Evolutionary conservation across 2,797 vertebrate species (phyloP).

Genomic region (Petrocephalus sullivani): DNA sequence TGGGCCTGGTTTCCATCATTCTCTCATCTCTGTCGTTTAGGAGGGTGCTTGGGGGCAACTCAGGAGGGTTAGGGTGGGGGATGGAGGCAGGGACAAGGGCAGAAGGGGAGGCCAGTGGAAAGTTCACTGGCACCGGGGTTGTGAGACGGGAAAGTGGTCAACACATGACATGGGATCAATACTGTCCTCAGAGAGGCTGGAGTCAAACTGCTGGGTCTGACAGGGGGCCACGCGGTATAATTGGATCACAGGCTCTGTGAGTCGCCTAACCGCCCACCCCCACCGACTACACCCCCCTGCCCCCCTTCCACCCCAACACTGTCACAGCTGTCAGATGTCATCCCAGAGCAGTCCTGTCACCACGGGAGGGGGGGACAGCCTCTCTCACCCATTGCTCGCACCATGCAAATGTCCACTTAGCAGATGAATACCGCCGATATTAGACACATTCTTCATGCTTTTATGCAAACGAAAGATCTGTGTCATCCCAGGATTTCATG

Average conservation of each 20-base stretch:
- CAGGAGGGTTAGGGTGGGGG: slow-evolving; percentile 34
- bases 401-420: slow-evolving; percentile 99
- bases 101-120: slow-evolving; percentile 36
- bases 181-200: slow-evolving; percentile 87
- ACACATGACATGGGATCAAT: slow-evolving; percentile 99
- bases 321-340: slow-evolving; percentile 99
- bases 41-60: slow-evolving; percentile 58
- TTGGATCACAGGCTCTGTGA: slow-evolving; percentile 95
- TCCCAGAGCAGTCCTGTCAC: slow-evolving; percentile 91
- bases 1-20: neutral
- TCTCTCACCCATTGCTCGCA: slow-evolving; percentile 53
- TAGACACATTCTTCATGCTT: slow-evolving; percentile 96
- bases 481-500: slow-evolving; percentile 98
- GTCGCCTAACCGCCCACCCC: slow-evolving; percentile 72
- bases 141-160: slow-evolving; percentile 81
- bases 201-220: slow-evolving; percentile 95
- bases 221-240: slow-evolving; percentile 95
- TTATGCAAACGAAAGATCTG: slow-evolving; percentile 99
- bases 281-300: slow-evolving; percentile 70
- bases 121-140: slow-evolving; percentile 73
- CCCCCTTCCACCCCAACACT: slow-evolving; percentile 74
- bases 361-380: slow-evolving; percentile 77
- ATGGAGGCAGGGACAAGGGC: slow-evolving; percentile 39
- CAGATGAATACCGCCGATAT: slow-evolving; percentile 92
- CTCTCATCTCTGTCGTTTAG: slow-evolving; percentile 64